Percentiles rank a stretch among this genome's conserved stretches.
Conservation (phyloP, 2,888 invertebrate species). For the Agriopis aurantiaria region DNA sequence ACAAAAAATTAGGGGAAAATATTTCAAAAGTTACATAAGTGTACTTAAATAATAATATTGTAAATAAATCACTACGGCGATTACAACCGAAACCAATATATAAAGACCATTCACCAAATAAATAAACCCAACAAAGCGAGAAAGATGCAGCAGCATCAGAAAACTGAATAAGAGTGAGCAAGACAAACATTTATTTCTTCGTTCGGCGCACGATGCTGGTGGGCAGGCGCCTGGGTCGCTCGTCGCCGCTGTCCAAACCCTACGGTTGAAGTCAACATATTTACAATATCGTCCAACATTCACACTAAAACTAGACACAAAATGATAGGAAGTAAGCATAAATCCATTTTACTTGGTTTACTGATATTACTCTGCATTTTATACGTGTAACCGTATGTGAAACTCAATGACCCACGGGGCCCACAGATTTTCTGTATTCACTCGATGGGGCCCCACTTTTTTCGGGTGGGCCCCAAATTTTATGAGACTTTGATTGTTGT, state of each 20-base stretch:
- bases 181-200: constrained; percentile 84
- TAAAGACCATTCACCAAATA: constrained; percentile 41
- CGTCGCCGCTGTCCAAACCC: constrained; percentile 82
- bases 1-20: background rate
- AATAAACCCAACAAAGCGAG: constrained; percentile 28
- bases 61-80: constrained; percentile 2
- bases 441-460: too few relatives aligned
- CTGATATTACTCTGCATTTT: background rate
- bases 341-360: background rate
- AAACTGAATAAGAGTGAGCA: constrained; percentile 45
- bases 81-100: constrained; percentile 10
- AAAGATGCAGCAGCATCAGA: constrained; percentile 25
- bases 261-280: constrained; percentile 57
- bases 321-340: background rate
- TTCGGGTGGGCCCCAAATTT: too few relatives aligned
- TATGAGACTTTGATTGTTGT: too few relatives aligned
- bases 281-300: constrained; percentile 50
- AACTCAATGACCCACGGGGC: too few relatives aligned
- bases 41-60: constrained; percentile 2
- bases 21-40: background rate
- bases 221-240: constrained; percentile 73
- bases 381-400: too few relatives aligned
- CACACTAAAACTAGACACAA: constrained; percentile 20
- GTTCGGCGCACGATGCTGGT: constrained; percentile 80
- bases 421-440: too few relatives aligned